Base-by-base conservation (phyloP, 2,113 vertebrate species). In the Panthera leo region DNA sequence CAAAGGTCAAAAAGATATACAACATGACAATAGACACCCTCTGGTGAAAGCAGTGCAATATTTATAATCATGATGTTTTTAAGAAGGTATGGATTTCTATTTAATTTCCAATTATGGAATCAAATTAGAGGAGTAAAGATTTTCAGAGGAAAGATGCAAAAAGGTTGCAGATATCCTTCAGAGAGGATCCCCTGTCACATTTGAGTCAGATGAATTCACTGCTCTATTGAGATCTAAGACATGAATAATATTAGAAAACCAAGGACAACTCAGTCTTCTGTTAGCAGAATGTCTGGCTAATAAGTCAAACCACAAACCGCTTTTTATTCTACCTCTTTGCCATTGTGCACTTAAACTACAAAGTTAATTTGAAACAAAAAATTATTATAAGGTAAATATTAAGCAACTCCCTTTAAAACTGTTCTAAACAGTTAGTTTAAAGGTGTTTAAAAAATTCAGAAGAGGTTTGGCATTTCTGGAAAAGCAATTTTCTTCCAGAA, bases 391-490 rank as follows among this genome's bases (percentile, higher is more conserved):
- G 53, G 80, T 78, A 89, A 71, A 71, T 71, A 82, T 68, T 84
- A 76, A 9, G 19, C 68, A 82, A 91, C 12, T 65, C 19, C 18
- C 68, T 48, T 89, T 84, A 86, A 65, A 70, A 51, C 4, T 70
- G 3, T 13, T 78, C 67, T 89, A 21, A 78, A 78, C 27, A 27
- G 42, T 78, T 87, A 19, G 34, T 90, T 88, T 73, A 85, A 93
- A 53, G 12, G 12, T 36, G 27, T 94, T 94, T 94, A 63, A 80
- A 92, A 10, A 91, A 93, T 90, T 89, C 25, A 85, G n/a, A 96
- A 88, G 18, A 71, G 7, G 5, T 93, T 85, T 94, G 58, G n/a
- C n/a, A 93, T 96, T 92, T 92, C 73, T 78, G 83, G 71, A 75
- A 83, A 79, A 86, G 84, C 8, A 45, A 15, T 87, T 95, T 16